Evolutionary conservation across 2,797 vertebrate species (phyloP).

Genomic region (Glyptemys insculpta): DNA sequence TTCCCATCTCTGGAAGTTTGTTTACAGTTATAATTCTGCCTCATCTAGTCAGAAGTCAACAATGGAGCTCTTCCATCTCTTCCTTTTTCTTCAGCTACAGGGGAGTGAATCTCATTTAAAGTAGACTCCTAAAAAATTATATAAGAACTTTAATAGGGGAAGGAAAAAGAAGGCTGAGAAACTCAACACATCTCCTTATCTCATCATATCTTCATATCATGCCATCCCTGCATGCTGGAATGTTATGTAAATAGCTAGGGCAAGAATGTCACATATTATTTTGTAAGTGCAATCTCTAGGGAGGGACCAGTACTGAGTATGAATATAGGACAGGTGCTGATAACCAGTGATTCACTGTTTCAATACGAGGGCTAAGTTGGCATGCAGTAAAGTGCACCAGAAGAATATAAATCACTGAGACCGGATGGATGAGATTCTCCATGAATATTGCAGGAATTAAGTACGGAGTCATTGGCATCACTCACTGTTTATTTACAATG

Average conservation of each 20-base stretch:
- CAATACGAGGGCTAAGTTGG: neutral
- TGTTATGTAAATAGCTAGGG: neutral
- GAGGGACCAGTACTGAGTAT: fast-evolving
- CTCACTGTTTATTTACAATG: conserved; percentile 59
- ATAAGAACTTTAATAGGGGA: neutral
- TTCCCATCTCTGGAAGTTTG: conserved; percentile 30
- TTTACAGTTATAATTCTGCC: neutral
- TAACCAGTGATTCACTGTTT: neutral
- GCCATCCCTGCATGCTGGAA: neutral
- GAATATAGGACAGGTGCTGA: neutral
- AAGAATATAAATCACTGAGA: neutral
- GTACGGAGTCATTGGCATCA: conserved; percentile 2
- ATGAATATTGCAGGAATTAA: conserved; percentile 5
- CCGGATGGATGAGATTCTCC: conserved; percentile 1
- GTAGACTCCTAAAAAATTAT: neutral
- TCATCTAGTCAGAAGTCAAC: neutral
- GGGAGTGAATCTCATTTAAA: neutral
- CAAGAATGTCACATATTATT: fast-evolving
- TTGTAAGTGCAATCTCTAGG: neutral
- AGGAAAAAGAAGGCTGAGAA: neutral
- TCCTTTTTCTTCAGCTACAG: neutral
- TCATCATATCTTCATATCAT: neutral
- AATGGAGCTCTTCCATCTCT: neutral
- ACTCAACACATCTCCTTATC: neutral
- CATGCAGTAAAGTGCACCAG: neutral